Evolutionary conservation across 2,888 invertebrate species (phyloP), one percentile per base, ranked within the genome.

Genomic region (Eilema depressum): DNA sequence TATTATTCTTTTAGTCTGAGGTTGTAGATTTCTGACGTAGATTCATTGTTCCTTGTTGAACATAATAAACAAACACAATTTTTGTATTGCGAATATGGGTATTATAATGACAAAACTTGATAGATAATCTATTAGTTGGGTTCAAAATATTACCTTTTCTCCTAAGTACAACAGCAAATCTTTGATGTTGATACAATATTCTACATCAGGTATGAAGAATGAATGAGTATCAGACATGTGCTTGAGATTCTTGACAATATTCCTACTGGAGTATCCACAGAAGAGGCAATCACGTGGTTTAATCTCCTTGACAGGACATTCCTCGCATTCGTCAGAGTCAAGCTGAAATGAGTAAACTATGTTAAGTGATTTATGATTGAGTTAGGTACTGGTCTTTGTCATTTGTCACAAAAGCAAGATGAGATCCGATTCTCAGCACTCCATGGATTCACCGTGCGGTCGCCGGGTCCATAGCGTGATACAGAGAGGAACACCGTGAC

Each of bases 131-230:
- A n/a, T n/a, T 62, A 37, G 23, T 1, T 0, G 3, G 3, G 11
- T 11, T 30, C 28, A 28, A 37, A 20, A 60, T 62, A 70, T 81
- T 80, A 98, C 97, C 94, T 98, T 98, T 88, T 98, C 97, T 64
- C 97, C 98, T 75, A 99, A 96, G 93, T 99, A 99, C 66, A 96
- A 95, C 8, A 99, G 93, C 7, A 99, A 95, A 2, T 98, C 99
- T 89, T 97, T 97, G 17, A 99, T 91, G 92, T 99, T 98, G 26
- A 95, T 93, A 86, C 99, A 97, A 91, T 97, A 99, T 86, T 99
- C 99, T 33, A 97, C 95, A 92, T 99, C 99, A 2, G 99, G 99
- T 83, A 99, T 96, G 88, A 99, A 99, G 95, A 99, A 99, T 28
- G 99, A 98, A 96, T 99, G 99, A 12, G 93, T 96, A 64, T 96